Evolutionary conservation across 2,113 vertebrate species (phyloP).

Genomic region (Platycercus adscitus): DNA sequence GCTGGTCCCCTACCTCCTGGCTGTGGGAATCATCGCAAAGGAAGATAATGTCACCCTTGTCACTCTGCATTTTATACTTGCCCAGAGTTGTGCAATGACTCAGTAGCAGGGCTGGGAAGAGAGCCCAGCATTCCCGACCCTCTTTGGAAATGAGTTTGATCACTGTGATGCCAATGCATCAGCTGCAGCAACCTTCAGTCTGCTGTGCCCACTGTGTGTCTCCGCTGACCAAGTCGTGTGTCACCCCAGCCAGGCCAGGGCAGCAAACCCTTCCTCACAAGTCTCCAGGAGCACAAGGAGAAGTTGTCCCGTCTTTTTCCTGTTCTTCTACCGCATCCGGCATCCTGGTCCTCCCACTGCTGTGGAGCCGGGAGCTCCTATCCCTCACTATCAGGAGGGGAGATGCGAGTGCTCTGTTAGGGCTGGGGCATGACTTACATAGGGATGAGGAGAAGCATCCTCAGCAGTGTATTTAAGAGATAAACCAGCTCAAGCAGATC

Average conservation of each 20-base stretch:
- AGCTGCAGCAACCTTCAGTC: not conserved
- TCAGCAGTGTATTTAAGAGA: not conserved
- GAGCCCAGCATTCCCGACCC: not conserved
- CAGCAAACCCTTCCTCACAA: not conserved
- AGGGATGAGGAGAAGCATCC: not conserved
- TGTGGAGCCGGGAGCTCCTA: rapidly evolving
- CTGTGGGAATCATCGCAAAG: not conserved
- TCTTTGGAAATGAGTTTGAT: not conserved
- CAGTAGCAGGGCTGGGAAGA: constrained; percentile 1
- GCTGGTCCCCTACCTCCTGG: not conserved
- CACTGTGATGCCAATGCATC: not conserved
- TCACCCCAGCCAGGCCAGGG: rapidly evolving
- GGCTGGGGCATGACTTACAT: not conserved
- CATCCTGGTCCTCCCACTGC: rapidly evolving
- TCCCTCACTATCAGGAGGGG: not conserved
- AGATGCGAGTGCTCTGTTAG: not conserved
- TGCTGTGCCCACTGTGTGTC: not conserved
- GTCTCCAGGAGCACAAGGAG: not conserved
- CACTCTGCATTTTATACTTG: not conserved
- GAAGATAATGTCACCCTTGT: not conserved
- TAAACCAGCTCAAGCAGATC: not conserved
- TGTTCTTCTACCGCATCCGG: not conserved
- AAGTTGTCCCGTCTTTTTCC: not conserved
- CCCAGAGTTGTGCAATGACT: not conserved
- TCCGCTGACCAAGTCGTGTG: not conserved